Conservation (phyloP, 1,140 invertebrate genomes). For the Acyrthosiphon pisum region DNA sequence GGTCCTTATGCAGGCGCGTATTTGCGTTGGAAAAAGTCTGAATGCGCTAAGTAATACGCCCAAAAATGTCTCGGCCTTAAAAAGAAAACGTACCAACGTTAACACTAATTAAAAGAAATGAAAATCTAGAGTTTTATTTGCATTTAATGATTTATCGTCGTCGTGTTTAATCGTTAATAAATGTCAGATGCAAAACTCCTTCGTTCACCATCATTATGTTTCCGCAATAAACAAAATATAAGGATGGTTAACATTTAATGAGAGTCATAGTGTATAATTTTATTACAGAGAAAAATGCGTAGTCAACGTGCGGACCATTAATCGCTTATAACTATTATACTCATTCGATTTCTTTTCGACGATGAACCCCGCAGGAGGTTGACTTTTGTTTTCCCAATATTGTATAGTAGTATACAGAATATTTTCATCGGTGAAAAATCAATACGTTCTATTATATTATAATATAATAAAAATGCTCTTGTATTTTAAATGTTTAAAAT, state of each 20-base stretch:
- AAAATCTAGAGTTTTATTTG: not conserved
- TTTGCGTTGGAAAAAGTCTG: not conserved
- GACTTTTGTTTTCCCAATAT: not conserved
- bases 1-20: not conserved
- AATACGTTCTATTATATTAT: not conserved
- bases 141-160: constrained; percentile 9
- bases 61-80: not conserved
- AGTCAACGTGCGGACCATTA: not conserved
- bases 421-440: not conserved
- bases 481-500: constrained; percentile 5
- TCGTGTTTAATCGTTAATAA: not conserved
- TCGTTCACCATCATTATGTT: not conserved
- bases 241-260: not conserved
- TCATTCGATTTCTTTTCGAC: not conserved
- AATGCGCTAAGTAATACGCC: not conserved
- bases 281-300: not conserved
- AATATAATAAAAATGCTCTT: not conserved
- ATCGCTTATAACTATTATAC: not conserved
- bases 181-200: not conserved
- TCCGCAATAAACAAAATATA: not conserved
- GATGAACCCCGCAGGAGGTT: no score
- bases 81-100: not conserved
- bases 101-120: not conserved
- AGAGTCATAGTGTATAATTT: not conserved
- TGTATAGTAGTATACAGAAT: no score